Evolutionary conservation across 1,140 invertebrate species (phyloP).

Genomic region (Planococcus citri): DNA sequence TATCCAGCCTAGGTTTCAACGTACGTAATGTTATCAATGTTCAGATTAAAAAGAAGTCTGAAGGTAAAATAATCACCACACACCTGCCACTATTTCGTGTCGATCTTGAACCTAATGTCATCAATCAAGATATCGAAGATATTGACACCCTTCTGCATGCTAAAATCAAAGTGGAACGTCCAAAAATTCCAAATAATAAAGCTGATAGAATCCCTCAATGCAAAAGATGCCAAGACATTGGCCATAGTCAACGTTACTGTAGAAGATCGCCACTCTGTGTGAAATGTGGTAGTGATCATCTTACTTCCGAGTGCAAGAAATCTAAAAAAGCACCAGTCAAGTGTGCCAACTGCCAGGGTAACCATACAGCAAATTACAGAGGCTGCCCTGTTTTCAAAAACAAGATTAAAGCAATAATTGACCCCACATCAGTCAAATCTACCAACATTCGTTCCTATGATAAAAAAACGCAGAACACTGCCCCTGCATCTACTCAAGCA

Average conservation of each 20-base stretch:
- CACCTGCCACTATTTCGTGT: constrained; percentile 32
- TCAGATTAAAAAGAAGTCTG: not conserved
- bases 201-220: constrained; percentile 30
- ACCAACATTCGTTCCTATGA: too few relatives aligned
- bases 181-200: too few relatives aligned
- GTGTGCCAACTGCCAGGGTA: not conserved
- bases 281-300: constrained; percentile 26
- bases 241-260: constrained; percentile 33
- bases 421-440: too few relatives aligned
- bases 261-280: constrained; percentile 30
- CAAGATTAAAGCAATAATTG: too few relatives aligned
- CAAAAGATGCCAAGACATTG: constrained; percentile 32
- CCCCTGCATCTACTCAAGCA: too few relatives aligned
- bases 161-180: constrained; percentile 31
- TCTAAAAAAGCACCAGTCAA: not conserved
- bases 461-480: too few relatives aligned
- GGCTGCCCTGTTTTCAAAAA: constrained; percentile 14
- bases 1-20: too few relatives aligned
- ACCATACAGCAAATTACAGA: constrained; percentile 9
- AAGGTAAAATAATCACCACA: constrained; percentile 27
- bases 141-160: constrained; percentile 28
- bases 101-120: constrained; percentile 31
- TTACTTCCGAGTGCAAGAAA: not conserved
- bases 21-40: too few relatives aligned
- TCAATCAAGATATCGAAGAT: constrained; percentile 33